Conservation (phyloP, 2,797 vertebrate genomes). For the Anisognathus igniventris region DNA sequence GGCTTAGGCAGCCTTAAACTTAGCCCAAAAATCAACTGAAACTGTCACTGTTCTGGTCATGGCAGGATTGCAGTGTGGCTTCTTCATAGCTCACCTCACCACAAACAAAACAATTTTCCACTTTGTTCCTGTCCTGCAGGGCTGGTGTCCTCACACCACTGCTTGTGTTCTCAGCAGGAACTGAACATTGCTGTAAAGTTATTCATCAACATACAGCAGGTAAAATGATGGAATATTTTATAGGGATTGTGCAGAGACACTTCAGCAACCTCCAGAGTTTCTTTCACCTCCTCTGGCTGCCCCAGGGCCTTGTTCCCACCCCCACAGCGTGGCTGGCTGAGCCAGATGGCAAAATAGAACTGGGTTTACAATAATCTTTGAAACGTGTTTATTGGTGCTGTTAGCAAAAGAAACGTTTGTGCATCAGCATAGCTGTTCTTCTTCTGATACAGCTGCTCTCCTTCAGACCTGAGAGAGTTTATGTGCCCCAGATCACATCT, state of each 20-base stretch:
- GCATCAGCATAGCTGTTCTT: background rate
- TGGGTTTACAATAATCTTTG: background rate
- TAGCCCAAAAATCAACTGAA: background rate
- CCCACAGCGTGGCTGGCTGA: background rate
- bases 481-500: conserved; percentile 3
- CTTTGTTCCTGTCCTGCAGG: background rate
- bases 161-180: background rate
- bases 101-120: background rate
- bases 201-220: background rate
- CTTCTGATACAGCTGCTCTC: background rate
- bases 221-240: background rate
- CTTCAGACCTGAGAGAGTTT: background rate
- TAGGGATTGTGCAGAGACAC: background rate
- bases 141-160: background rate
- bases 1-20: background rate
- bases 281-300: background rate
- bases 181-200: background rate
- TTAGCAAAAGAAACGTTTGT: background rate
- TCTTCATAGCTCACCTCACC: background rate
- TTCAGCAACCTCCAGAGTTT: background rate
- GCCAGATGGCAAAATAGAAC: conserved; percentile 23
- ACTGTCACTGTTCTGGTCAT: background rate
- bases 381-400: background rate
- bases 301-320: background rate
- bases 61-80: background rate